These are phyloP conservation scores for Melanostigma gelatinosum DNA, from an alignment of 2,113 vertebrate genomes.

Conservation along the genomic window DNA sequence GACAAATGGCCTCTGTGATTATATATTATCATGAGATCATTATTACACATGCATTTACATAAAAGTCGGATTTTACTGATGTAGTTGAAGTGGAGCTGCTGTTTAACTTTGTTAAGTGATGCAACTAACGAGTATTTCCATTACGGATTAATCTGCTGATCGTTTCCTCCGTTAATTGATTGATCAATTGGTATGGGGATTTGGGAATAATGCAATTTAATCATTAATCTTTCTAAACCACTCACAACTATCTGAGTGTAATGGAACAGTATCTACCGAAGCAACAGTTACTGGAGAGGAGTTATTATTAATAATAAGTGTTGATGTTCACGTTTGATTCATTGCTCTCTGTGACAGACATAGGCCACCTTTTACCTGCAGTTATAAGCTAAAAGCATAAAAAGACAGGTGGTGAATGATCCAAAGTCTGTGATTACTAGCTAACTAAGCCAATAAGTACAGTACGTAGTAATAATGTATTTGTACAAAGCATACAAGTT, in stretches of 20 bases:
- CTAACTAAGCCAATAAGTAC: neutral
- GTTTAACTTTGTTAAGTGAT: neutral
- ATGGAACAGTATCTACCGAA: neutral
- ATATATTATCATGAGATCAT: neutral
- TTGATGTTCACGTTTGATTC: neutral
- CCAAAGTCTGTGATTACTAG: no score
- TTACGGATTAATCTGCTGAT: neutral
- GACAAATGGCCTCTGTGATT: neutral
- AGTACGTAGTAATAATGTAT: no score
- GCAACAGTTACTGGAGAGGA: neutral
- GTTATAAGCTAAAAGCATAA: neutral
- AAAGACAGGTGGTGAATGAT: neutral
- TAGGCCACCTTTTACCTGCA: neutral
- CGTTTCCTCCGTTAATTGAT: neutral
- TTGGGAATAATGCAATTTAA: neutral
- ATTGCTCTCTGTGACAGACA: neutral
- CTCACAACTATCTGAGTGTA: neutral
- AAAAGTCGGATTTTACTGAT: neutral
- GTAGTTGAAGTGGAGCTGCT: neutral
- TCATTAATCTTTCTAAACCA: neutral
- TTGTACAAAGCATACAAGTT: neutral
- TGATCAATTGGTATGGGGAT: neutral
- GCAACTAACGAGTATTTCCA: neutral
- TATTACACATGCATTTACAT: neutral
- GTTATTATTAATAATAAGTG: neutral